These are phyloP conservation scores for Cryptophagus acutangulus DNA, from an alignment of 2,888 invertebrate species.

Conservation along the genomic window DNA sequence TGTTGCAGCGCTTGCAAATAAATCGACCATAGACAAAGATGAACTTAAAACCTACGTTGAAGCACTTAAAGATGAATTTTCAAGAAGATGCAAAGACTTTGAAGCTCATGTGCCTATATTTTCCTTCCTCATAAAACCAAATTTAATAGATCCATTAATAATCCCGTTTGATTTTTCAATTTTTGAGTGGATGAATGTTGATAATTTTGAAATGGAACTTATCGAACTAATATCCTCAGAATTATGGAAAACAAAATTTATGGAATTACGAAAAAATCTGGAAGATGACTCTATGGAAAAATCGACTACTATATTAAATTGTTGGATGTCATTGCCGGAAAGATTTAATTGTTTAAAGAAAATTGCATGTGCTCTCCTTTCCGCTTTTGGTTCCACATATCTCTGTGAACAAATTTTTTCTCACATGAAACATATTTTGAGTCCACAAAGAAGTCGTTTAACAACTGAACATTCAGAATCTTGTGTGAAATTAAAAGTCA, in stretches of 20 bases:
- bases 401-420: constrained; percentile 16
- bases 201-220: constrained; percentile 13
- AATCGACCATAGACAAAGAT: constrained; percentile 10
- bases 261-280: constrained; percentile 12
- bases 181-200: constrained; percentile 14
- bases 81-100: constrained; percentile 13
- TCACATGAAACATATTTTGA: constrained; percentile 16
- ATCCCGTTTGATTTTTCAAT: constrained; percentile 12
- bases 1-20: constrained; percentile 12
- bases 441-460: constrained; percentile 13
- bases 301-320: constrained; percentile 13
- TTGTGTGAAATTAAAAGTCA: constrained; percentile 15
- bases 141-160: constrained; percentile 12
- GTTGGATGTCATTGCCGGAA: constrained; percentile 14
- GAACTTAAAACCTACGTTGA: constrained; percentile 11
- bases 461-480: constrained; percentile 14
- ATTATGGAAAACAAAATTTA: constrained; percentile 15
- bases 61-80: constrained; percentile 12
- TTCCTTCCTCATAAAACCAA: constrained; percentile 14
- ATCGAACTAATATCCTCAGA: constrained; percentile 14
- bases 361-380: constrained; percentile 14
- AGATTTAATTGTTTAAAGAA: constrained; percentile 12
- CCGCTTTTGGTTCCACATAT: constrained; percentile 14
- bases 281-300: constrained; percentile 13
- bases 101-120: constrained; percentile 12